Evolutionary conservation across 2,797 vertebrate species (phyloP).

Genomic region (Onychomys leucogaster): DNA sequence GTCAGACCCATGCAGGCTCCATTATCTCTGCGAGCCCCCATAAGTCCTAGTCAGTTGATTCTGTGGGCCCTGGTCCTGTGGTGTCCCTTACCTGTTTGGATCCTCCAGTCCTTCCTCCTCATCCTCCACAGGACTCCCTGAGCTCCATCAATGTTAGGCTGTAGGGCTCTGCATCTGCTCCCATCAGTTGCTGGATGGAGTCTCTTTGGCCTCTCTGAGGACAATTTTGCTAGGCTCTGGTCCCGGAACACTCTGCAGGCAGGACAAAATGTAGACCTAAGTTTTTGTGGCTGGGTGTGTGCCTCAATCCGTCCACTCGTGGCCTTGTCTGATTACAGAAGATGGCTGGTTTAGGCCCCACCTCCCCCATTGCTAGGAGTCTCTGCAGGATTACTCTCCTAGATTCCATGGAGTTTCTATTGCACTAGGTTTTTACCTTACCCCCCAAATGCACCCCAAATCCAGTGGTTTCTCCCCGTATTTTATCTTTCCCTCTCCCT

Average conservation of each 20-base stretch:
- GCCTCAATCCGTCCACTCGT: not conserved
- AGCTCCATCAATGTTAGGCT: not conserved
- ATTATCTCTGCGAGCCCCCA: not conserved
- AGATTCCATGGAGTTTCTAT: not conserved
- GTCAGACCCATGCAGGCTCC: not conserved
- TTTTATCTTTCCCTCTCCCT: not conserved
- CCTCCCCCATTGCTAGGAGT: not conserved
- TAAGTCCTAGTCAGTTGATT: not conserved
- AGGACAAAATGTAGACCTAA: not conserved
- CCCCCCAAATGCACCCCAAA: not conserved
- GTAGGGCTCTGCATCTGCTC: not conserved
- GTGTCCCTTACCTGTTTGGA: not conserved
- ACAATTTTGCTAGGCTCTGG: not conserved
- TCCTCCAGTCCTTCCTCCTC: not conserved
- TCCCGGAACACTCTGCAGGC: not conserved
- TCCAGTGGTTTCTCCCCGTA: not conserved
- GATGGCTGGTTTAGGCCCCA: not conserved
- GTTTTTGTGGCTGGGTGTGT: not conserved
- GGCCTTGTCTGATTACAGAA: not conserved
- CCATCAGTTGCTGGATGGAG: not conserved
- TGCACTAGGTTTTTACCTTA: not conserved
- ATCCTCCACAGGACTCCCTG: not conserved
- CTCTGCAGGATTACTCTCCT: not conserved
- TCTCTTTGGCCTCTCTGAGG: not conserved
- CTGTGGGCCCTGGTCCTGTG: not conserved